Evolutionary conservation across 1,140 invertebrate genomes (phyloP), one percentile per base, ranked within the genome.

Genomic region (Drosophila oshimai): DNA sequence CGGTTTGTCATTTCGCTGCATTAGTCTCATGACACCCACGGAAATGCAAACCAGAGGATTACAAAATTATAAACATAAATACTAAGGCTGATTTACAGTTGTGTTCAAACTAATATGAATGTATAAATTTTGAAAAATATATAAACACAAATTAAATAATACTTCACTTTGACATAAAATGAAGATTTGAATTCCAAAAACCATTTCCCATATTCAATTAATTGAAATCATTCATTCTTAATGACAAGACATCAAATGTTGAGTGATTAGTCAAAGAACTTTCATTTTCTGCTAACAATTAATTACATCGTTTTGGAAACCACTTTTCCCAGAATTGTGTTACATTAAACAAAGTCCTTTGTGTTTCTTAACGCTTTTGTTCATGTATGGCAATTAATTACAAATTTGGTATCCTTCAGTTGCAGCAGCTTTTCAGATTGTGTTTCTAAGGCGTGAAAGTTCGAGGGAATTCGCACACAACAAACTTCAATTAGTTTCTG

Each of bases 1-100:
- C 41, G 54, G 46, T 51, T 74, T 74, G 33, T 74, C 49, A 72
- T 36, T 9, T 22, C 4, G n/a, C 60, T 77, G 71, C n/a, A 76
- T 77, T 77, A 76, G 20, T 57, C 13, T 22, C n/a, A 13, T 6
- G 26, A 41, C n/a, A 17, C 51, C 7, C 9, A n/a, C 20, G 10
- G 37, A 34, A 28, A 44, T 28, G 31, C 65, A 70, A 46, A 41
- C 55, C 64, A 57, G 37, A 22, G 9, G 22, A 50, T 10, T 34
- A 9, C n/a, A 24, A 18, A 13, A 26, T 1, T 41, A 12, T 6
- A 7, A 9, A 13, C 12, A 13, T 24, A 13, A 24, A 42, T 9
- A 24, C 9, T 42, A 24, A 4, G n/a, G n/a, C 22, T 36, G 13
- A 17, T 17, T 9, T 10, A 10, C 3, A 36, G 34, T 13, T 7